These are phyloP conservation scores for Stylophora pistillata DNA, from an alignment of 64 coral and sea anemone species.

Conservation along the genomic window DNA sequence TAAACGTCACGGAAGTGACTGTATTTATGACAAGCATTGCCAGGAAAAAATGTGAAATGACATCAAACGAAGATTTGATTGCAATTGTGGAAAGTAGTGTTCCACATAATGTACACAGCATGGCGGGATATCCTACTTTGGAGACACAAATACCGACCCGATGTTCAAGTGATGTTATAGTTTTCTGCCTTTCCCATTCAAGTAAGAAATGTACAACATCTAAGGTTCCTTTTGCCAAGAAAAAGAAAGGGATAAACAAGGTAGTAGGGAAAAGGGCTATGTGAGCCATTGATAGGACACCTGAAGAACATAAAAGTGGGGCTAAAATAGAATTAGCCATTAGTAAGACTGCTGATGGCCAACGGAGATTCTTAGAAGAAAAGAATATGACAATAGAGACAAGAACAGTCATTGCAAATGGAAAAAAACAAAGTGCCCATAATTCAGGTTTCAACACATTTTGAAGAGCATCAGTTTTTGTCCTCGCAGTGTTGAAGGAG, in stretches of 20 bases:
- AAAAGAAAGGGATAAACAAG: conserved; percentile 14
- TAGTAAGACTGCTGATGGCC: background rate
- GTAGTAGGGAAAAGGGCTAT: background rate
- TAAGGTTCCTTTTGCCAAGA: background rate
- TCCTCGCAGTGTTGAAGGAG: background rate
- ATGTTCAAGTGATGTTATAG: conserved; percentile 14
- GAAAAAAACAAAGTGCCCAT: background rate
- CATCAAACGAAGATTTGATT: conserved; percentile 23
- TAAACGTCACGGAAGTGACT: background rate
- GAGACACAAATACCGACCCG: conserved; percentile 2
- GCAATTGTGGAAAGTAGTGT: background rate
- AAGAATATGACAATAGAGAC: background rate
- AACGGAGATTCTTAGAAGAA: background rate
- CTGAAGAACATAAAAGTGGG: background rate
- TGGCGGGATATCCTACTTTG: background rate
- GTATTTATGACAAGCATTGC: background rate
- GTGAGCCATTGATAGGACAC: background rate
- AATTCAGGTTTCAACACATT: background rate
- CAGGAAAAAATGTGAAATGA: background rate
- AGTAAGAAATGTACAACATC: background rate
- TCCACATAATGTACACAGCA: background rate
- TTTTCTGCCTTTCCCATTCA: conserved; percentile 10
- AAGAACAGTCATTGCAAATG: background rate
- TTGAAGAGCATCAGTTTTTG: background rate
- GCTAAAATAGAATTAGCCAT: background rate